Base-by-base conservation (phyloP, 2,113 vertebrate genomes). In the Triplophysa siluroides region DNA sequence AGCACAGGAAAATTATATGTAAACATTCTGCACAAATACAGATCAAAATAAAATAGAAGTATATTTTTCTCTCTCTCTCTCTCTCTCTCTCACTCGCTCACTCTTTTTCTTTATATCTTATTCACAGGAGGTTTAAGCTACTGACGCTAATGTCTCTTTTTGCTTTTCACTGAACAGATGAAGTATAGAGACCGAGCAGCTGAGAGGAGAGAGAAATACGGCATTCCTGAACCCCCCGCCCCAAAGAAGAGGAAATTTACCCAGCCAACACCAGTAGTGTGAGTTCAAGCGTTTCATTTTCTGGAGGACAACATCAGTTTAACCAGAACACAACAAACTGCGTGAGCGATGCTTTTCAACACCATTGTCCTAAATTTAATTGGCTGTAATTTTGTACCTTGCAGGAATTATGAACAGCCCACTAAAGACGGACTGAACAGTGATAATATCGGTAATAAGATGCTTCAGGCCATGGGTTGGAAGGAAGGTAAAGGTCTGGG, bases 381-480 rank as follows among this genome's bases (percentile, higher is more conserved):
- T 52, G 14, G 2, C 8, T 0, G 6, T 4, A 43, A 11, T 52
- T 33, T 54, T 74, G 13, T 47, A 9, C 67, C 58, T 23, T 71
- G 0, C 89, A 99, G 97, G 52, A 98, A 99, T 90, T 99, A 98
- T 0, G 98, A 99, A 66, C 98, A 99, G 86, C 98, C 98, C 52
- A 99, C 96, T 56, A 99, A 99, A 88, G 97, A 99, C 10, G 98
- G 98, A 71, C 94, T 99, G 41, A 97, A 95, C 88, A 97, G 96
- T 85, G 97, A 98, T 89, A 99, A 99, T 69, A 99, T 99, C 24
- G 98, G 98, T 70, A 99, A 97, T 91, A 99, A 99, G 89, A 99
- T 99, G 98, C 94, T 99, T 56, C 97, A 99, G 86, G 98, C 98
- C 60, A 99, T 99, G 98, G 98, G 98, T 66, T 99, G 98, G 98